Conservation (phyloP, 2,113 vertebrate genomes). For the Cyanistes caeruleus region DNA sequence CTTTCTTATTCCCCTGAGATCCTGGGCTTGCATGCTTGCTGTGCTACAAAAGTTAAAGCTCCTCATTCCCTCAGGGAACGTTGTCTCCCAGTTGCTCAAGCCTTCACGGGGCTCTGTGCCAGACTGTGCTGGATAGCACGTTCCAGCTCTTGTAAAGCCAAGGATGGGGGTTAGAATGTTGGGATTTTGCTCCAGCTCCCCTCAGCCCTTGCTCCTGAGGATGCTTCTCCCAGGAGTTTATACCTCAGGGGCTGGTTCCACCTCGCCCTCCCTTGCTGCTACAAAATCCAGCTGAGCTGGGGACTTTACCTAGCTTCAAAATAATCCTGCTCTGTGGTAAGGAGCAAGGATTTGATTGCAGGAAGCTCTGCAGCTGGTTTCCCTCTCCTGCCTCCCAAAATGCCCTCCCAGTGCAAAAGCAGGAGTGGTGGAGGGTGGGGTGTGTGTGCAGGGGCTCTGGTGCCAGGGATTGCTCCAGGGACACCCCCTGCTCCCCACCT, state of each 20-base stretch:
- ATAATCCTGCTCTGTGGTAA: accelerated
- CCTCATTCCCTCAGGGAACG: background rate
- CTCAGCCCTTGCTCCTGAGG: background rate
- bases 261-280: accelerated
- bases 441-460: accelerated
- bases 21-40: background rate
- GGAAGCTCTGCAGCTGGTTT: background rate
- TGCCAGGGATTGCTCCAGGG: background rate
- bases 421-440: background rate
- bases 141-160: background rate
- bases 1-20: conserved; percentile 30
- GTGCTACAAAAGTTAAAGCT: conserved; percentile 26
- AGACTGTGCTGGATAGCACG: background rate
- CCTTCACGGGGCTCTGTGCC: background rate
- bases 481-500: background rate
- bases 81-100: conserved; percentile 43
- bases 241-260: background rate
- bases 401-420: accelerated
- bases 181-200: background rate
- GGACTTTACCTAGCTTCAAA: background rate
- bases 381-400: background rate
- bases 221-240: background rate
- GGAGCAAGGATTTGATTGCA: background rate
- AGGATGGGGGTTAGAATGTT: background rate
- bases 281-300: background rate